A percentile compares a stretch with the other conserved stretches of the same genome.
phyloP scores from a whole-genome alignment of 2,888 invertebrate genomes.

The Marasmarcha lunaedactyla region DNA sequence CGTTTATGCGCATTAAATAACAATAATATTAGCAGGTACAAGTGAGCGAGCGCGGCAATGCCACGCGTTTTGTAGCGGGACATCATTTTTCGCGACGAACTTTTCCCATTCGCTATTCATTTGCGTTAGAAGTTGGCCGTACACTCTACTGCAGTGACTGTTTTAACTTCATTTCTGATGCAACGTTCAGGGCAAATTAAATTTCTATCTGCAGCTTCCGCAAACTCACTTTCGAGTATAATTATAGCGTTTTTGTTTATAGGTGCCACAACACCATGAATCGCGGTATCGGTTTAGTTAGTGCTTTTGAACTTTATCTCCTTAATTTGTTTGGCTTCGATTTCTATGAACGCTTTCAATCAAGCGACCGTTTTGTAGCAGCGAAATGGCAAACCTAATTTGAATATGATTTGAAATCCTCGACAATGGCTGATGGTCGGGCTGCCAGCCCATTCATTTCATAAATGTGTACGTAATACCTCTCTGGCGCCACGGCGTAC shows the following conservation, averaged over 20 bases:
- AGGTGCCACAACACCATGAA: conserved; percentile 36
- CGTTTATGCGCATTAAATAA: conserved; percentile 47
- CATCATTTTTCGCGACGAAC: conserved; percentile 67
- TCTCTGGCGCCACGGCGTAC: conserved; percentile 21
- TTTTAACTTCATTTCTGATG: conserved; percentile 71
- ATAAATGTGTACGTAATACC: conserved; percentile 20
- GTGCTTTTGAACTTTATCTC: conserved; percentile 22
- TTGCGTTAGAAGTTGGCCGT: conserved; percentile 68
- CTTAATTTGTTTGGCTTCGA: conserved; percentile 16
- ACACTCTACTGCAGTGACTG: conserved; percentile 63
- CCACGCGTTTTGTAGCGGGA: conserved; percentile 28
- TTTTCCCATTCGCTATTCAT: conserved; percentile 71
- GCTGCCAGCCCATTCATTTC: conserved; percentile 13
- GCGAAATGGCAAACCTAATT: neutral
- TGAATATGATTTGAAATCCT: neutral
- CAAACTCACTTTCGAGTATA: conserved; percentile 61
- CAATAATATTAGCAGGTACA: conserved; percentile 48
- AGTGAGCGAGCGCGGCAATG: conserved; percentile 40
- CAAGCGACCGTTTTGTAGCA: neutral
- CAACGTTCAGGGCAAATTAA: conserved; percentile 70
- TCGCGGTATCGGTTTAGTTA: conserved; percentile 40
- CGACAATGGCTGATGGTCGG: conserved; percentile 8
- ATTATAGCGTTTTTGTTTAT: conserved; percentile 51
- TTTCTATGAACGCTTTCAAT: neutral
- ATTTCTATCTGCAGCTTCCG: conserved; percentile 68